These are phyloP conservation scores for Panagrolaimus sp. DNA, from an alignment of 1,140 invertebrate genomes.

Conservation along the genomic window DNA sequence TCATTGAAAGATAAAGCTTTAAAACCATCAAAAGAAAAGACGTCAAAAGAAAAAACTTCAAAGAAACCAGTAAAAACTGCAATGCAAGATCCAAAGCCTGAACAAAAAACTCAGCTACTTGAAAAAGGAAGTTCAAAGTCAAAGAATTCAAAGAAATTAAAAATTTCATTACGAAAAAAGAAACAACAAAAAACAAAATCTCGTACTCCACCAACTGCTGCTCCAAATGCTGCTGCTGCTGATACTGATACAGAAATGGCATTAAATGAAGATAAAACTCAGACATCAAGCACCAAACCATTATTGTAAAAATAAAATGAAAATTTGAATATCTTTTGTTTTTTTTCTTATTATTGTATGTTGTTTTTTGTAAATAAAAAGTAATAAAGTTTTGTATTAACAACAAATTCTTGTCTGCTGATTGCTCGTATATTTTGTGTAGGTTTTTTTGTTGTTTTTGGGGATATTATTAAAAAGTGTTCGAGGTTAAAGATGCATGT, in stretches of 20 bases:
- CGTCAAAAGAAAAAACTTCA: neutral
- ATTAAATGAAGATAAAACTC: neutral
- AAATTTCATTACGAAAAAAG: neutral
- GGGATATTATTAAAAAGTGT: too few species aligned
- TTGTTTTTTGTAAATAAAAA: too few species aligned
- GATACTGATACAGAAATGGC: neutral
- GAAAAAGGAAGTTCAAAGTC: neutral
- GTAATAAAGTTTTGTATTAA: too few species aligned
- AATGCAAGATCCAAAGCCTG: neutral
- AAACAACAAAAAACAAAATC: neutral
- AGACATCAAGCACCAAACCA: neutral
- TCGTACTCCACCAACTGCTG: neutral
- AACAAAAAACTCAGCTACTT: neutral
- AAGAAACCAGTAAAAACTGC: too few species aligned
- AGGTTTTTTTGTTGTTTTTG: too few species aligned
- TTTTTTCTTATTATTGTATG: too few species aligned
- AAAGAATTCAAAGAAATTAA: neutral
- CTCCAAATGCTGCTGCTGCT: neutral
- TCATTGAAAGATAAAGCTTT: too few species aligned
- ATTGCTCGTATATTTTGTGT: too few species aligned
- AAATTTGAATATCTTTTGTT: too few species aligned
- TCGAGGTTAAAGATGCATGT: too few species aligned
- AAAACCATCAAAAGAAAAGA: neutral
- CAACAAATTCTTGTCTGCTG: too few species aligned
- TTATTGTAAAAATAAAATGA: too few species aligned